Percentiles rank a stretch among this genome's conserved stretches.
Conservation (phyloP, 2,797 vertebrate genomes). For the Molossus molossus region DNA sequence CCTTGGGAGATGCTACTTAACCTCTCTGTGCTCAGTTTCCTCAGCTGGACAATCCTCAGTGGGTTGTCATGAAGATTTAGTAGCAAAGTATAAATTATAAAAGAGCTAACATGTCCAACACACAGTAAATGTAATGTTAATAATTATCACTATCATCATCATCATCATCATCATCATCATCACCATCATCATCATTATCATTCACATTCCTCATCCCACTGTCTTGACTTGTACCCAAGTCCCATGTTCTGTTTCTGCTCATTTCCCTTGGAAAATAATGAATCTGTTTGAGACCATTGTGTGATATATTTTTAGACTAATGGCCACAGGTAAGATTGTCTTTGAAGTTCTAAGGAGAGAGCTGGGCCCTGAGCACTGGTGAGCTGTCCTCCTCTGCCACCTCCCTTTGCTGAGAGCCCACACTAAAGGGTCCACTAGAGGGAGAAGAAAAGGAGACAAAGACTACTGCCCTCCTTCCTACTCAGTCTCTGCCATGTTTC, state of each 20-base stretch:
- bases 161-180: not conserved
- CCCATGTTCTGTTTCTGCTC: not conserved
- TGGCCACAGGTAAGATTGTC: conserved; percentile 24
- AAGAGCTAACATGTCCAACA: not conserved
- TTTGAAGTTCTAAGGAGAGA: conserved; percentile 52
- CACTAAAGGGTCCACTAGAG: not conserved
- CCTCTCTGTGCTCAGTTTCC: conserved; percentile 4
- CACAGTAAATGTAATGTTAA: not conserved
- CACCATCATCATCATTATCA: not conserved
- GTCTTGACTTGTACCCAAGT: not conserved
- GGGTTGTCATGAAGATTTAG: conserved; percentile 9
- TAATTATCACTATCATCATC: not conserved
- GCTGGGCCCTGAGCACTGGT: not conserved
- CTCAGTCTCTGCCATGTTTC: conserved; percentile 25
- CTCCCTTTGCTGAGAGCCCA: not conserved
- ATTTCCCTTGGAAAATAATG: conserved; percentile 46
- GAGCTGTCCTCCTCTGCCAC: not conserved
- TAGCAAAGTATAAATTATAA: conserved; percentile 20
- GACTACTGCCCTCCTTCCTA: not conserved
- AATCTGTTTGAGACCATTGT: conserved; percentile 34
- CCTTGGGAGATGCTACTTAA: conserved; percentile 9
- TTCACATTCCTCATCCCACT: not conserved
- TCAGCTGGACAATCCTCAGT: not conserved
- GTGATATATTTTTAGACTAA: not conserved
- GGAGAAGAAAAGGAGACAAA: not conserved